A percentile compares a stretch with the other conserved stretches of the same genome.
phyloP scores from a whole-genome alignment of 2,113 vertebrate species.

The Phycodurus eques region DNA sequence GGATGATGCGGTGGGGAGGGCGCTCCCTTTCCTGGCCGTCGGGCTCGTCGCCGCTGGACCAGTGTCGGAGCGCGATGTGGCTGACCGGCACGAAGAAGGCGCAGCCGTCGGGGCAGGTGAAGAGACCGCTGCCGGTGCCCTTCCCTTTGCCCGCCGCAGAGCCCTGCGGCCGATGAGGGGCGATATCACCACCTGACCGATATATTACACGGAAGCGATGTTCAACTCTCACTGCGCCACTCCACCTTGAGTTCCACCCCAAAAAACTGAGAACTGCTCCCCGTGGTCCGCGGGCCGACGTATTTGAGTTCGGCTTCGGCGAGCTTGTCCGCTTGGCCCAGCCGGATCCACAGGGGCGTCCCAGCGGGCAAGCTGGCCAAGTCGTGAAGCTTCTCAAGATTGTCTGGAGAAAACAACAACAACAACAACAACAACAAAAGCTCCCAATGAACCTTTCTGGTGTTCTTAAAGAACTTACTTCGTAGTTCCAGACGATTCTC shows the following conservation, averaged over 20 bases:
- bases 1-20: background rate
- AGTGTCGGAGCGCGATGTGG: slow-evolving; percentile 45
- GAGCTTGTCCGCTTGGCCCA: slow-evolving; percentile 59
- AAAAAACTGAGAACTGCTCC: slow-evolving; percentile 66
- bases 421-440: background rate
- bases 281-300: slow-evolving; percentile 64
- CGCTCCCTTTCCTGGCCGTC: slow-evolving; percentile 24
- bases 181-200: background rate
- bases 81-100: slow-evolving; percentile 72
- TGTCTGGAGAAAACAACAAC: slow-evolving; percentile 31
- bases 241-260: slow-evolving; percentile 77
- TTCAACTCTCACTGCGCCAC: background rate
- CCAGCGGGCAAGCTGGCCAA: slow-evolving; percentile 52
- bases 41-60: background rate
- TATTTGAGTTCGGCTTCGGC: slow-evolving; percentile 73
- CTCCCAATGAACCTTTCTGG: background rate
- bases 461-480: slow-evolving; percentile 24
- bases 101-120: slow-evolving; percentile 72
- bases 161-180: slow-evolving; percentile 33
- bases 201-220: background rate
- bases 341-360: slow-evolving; percentile 64
- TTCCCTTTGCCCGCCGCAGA: slow-evolving; percentile 58
- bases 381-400: slow-evolving; percentile 55
- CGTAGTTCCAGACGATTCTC: slow-evolving; percentile 68
- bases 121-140: slow-evolving; percentile 75